Conservation (phyloP, 2,113 vertebrate genomes). For the Dicaeum eximium region DNA sequence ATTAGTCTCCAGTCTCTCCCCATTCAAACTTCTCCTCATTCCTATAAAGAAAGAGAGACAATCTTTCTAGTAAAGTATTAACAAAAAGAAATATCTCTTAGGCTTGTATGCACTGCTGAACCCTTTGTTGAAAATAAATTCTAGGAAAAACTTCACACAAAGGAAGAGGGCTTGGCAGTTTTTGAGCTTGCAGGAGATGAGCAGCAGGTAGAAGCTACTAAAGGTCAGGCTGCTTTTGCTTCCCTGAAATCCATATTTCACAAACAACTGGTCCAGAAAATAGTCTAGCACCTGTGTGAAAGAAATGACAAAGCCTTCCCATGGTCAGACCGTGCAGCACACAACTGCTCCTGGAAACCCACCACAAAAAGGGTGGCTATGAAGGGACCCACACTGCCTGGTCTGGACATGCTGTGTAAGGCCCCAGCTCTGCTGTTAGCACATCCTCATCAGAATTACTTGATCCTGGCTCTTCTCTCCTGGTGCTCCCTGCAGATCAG, state of each 20-base stretch:
- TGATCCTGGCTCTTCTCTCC: not conserved
- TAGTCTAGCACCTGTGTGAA: fast-evolving
- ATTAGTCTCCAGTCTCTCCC: not conserved
- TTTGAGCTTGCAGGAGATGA: not conserved
- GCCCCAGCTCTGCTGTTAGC: not conserved
- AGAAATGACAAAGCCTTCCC: not conserved
- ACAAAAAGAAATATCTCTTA: not conserved
- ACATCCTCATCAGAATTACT: no score
- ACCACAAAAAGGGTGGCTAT: fast-evolving
- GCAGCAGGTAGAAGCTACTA: not conserved
- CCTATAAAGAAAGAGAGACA: not conserved
- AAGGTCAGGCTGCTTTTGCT: not conserved
- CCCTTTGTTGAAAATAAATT: not conserved
- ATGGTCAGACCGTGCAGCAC: fast-evolving
- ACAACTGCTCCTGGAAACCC: not conserved
- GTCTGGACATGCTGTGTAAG: fast-evolving
- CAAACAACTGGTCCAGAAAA: not conserved
- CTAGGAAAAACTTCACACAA: not conserved
- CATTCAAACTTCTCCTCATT: not conserved
- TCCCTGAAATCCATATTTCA: fast-evolving
- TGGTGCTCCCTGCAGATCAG: not conserved
- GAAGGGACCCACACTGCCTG: not conserved
- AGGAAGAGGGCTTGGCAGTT: not conserved
- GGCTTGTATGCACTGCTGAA: not conserved
- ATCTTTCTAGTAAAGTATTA: not conserved